phyloP scores from a whole-genome alignment of 2,888 invertebrate genomes.

The Cistogaster globosa region DNA sequence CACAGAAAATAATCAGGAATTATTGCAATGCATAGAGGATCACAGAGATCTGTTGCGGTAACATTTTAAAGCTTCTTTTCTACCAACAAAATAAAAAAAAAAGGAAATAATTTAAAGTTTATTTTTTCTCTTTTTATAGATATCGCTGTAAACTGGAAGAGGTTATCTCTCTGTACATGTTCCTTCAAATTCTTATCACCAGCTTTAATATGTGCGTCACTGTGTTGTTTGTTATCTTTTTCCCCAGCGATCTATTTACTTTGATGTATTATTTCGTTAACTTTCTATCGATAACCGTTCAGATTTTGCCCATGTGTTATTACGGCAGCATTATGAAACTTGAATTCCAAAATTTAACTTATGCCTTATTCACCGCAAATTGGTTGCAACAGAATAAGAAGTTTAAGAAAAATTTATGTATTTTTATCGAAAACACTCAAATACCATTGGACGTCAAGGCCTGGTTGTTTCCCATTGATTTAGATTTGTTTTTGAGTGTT shows the following conservation, averaged over 20 bases:
- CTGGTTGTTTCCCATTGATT: slow-evolving; percentile 66
- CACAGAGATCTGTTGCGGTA: slow-evolving; percentile 66
- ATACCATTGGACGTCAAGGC: slow-evolving; percentile 46
- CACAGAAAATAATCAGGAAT: slow-evolving; percentile 48
- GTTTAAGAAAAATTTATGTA: slow-evolving; percentile 66
- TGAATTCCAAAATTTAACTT: slow-evolving; percentile 65
- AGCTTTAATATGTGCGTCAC: slow-evolving; percentile 66
- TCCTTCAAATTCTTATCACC: slow-evolving; percentile 62
- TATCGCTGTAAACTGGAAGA: slow-evolving; percentile 60
- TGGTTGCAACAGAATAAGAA: slow-evolving; percentile 58
- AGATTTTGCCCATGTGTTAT: slow-evolving; percentile 71
- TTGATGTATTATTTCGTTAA: slow-evolving; percentile 59
- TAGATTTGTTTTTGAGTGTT: slow-evolving; percentile 57
- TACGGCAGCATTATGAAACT: slow-evolving; percentile 61
- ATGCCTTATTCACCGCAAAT: slow-evolving; percentile 69
- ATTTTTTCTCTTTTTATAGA: slow-evolving; percentile 22
- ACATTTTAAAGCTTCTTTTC: neutral
- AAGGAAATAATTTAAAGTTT: neutral
- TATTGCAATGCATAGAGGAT: slow-evolving; percentile 66
- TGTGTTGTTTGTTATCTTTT: slow-evolving; percentile 65
- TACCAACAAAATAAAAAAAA: neutral
- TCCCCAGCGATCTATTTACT: slow-evolving; percentile 50
- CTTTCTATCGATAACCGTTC: slow-evolving; percentile 55
- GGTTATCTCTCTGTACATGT: slow-evolving; percentile 54
- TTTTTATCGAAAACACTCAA: slow-evolving; percentile 56